Conservation (phyloP, 2,888 invertebrate species). For the Pantelozetes paolii region DNA sequence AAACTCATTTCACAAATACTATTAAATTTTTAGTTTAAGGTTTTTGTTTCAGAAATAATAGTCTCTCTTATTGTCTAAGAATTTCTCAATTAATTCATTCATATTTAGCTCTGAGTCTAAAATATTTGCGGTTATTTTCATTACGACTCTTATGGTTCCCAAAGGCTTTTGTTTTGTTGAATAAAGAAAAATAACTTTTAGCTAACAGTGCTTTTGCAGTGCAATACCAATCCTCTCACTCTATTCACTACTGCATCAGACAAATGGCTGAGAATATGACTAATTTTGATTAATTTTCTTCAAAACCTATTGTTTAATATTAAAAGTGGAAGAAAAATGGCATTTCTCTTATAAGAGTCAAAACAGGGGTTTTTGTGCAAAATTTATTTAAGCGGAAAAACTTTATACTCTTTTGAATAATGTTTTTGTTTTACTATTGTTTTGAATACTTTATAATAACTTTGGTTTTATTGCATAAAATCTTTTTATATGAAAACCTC, state of each 20-base stretch:
- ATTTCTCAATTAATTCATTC: background rate
- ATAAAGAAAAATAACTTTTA: background rate
- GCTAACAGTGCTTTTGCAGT: no score
- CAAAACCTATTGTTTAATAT: background rate
- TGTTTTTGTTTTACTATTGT: background rate
- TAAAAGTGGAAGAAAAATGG: background rate
- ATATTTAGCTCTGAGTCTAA: background rate
- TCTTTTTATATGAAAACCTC: background rate
- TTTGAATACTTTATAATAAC: background rate
- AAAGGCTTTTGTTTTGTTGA: slow-evolving; percentile 2
- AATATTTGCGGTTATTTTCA: slow-evolving; percentile 16
- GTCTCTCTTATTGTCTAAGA: background rate
- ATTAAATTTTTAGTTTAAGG: no score
- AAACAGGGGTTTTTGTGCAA: background rate
- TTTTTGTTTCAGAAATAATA: no score
- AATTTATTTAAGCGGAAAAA: background rate
- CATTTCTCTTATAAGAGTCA: background rate
- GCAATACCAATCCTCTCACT: background rate
- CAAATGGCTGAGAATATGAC: background rate
- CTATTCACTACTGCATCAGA: slow-evolving; percentile 1
- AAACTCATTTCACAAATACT: no score
- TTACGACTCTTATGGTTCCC: slow-evolving; percentile 1
- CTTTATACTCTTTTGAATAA: background rate
- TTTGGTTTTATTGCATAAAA: background rate
- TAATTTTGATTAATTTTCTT: slow-evolving; percentile 16